phyloP scores from a whole-genome alignment of 2,888 invertebrate genomes.

The Tetheella fluctuosa region DNA sequence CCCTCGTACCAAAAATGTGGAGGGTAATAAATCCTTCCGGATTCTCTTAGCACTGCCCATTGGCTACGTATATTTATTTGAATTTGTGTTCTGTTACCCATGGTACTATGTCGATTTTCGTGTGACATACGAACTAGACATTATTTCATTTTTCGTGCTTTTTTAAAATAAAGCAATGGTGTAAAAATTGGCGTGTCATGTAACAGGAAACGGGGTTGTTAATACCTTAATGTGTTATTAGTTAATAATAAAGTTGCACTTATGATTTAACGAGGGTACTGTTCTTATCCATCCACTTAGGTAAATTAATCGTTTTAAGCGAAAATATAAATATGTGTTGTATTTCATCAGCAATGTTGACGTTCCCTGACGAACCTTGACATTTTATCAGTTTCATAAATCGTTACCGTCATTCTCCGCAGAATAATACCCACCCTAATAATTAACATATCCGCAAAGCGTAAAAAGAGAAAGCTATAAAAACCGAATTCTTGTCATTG shows the following conservation, averaged over 20 bases:
- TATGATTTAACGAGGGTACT: not conserved
- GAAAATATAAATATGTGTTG: not conserved
- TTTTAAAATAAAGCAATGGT: slow-evolving; percentile 11
- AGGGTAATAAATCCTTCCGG: slow-evolving; percentile 8
- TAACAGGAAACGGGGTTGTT: slow-evolving; percentile 15
- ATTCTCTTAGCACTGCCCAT: slow-evolving; percentile 6
- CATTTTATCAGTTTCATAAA: not conserved
- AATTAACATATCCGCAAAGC: slow-evolving; percentile 5
- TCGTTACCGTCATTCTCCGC: not conserved
- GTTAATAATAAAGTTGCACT: slow-evolving; percentile 7
- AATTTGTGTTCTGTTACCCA: not conserved
- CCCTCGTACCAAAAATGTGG: slow-evolving; percentile 14
- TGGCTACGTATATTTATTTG: not conserved
- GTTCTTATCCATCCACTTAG: not conserved
- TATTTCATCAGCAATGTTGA: not conserved
- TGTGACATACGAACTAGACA: not conserved
- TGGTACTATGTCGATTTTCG: not conserved
- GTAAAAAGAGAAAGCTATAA: not conserved
- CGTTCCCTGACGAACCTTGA: not conserved
- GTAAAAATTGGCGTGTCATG: slow-evolving; percentile 14
- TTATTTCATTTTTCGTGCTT: not conserved
- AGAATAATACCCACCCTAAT: not conserved
- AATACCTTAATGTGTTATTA: slow-evolving; percentile 8
- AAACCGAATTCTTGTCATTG: not conserved
- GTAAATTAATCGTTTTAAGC: not conserved